Percentiles rank a stretch among this genome's conserved stretches.
Conservation (phyloP, 2,888 invertebrate genomes). For the Erynnis tages region DNA sequence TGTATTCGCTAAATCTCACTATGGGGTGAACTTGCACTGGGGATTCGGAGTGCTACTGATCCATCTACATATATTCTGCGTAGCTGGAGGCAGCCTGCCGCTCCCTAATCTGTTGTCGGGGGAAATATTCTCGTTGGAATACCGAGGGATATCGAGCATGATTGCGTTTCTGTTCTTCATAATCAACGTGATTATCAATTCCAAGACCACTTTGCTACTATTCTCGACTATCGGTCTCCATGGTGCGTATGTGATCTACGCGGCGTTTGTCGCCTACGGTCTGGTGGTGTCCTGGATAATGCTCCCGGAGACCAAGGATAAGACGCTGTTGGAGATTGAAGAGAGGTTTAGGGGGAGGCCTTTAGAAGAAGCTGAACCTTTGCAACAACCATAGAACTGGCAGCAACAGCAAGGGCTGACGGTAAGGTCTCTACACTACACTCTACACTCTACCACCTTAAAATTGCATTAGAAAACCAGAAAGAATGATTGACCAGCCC, state of each 20-base stretch:
- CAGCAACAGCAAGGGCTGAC: too few relatives aligned
- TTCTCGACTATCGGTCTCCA: conserved; percentile 38
- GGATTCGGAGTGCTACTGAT: too few relatives aligned
- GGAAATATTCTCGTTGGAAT: conserved; percentile 40
- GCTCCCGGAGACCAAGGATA: conserved; percentile 84
- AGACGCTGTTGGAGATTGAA: conserved; percentile 84
- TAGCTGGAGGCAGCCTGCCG: conserved; percentile 37
- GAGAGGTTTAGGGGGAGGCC: conserved; percentile 57
- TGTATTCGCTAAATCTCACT: too few relatives aligned
- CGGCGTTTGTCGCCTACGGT: conserved; percentile 24
- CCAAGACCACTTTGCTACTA: conserved; percentile 41
- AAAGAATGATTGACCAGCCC: too few relatives aligned
- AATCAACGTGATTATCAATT: conserved; percentile 37
- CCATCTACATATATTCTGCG: conserved; percentile 37
- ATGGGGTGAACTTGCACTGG: too few relatives aligned
- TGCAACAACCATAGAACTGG: too few relatives aligned
- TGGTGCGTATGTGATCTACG: conserved; percentile 31
- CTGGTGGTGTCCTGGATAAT: conserved; percentile 67
- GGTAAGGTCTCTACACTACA: too few relatives aligned
- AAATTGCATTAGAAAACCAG: too few relatives aligned
- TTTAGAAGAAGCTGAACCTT: too few relatives aligned
- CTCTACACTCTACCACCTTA: too few relatives aligned
- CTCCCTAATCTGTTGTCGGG: conserved; percentile 37
- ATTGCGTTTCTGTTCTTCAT: conserved; percentile 43
- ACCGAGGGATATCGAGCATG: conserved; percentile 43